phyloP scores from a whole-genome alignment of 2,888 invertebrate species.

The Leptinotarsa juncta region DNA sequence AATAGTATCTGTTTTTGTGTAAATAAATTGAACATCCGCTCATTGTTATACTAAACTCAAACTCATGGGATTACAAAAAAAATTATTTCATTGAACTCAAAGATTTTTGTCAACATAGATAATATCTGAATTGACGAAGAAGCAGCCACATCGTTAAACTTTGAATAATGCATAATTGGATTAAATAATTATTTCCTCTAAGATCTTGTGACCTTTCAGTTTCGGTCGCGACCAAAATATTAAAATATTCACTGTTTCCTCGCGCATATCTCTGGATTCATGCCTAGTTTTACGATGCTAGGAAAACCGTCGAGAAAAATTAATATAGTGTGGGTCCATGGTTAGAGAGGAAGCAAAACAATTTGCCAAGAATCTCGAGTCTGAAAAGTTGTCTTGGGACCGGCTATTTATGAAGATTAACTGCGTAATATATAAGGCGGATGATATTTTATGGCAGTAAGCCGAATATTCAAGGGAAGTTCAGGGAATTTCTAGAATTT shows the following conservation, averaged over 20 bases:
- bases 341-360: slow-evolving; percentile 36
- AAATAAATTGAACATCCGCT: too few relatives aligned
- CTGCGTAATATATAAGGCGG: slow-evolving; percentile 51
- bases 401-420: slow-evolving; percentile 52
- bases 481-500: slow-evolving; percentile 55
- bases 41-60: too few relatives aligned
- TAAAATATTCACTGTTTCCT: neutral
- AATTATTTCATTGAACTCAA: too few relatives aligned
- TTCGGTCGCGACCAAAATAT: neutral
- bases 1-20: too few relatives aligned
- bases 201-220: neutral
- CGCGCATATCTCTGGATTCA: slow-evolving; percentile 3
- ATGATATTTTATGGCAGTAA: slow-evolving; percentile 49
- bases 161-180: too few relatives aligned
- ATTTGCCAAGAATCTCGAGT: slow-evolving; percentile 46
- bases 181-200: too few relatives aligned
- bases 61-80: too few relatives aligned
- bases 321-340: slow-evolving; percentile 25
- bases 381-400: slow-evolving; percentile 48
- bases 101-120: too few relatives aligned
- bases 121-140: too few relatives aligned
- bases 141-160: too few relatives aligned
- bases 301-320: slow-evolving; percentile 6
- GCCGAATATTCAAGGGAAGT: slow-evolving; percentile 46
- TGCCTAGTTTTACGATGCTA: slow-evolving; percentile 3